phyloP scores from a whole-genome alignment of 2,113 vertebrate genomes.

The Hydropotes inermis region DNA sequence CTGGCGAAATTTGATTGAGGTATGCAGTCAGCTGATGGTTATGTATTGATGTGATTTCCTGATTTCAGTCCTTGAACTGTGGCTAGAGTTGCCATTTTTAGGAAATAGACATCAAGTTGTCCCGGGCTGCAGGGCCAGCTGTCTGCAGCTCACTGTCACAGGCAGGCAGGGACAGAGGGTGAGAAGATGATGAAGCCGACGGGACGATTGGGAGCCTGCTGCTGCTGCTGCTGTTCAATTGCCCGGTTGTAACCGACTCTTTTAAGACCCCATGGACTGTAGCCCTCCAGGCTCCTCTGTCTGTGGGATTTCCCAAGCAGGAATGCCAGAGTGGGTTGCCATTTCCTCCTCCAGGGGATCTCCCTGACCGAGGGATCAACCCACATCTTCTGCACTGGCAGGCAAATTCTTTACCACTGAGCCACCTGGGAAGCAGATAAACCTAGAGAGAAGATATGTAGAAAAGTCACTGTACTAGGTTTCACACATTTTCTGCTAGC shows the following conservation, averaged over 20 bases:
- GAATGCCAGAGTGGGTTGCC: background rate
- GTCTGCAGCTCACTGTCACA: background rate
- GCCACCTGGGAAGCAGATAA: background rate
- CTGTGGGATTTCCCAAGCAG: background rate
- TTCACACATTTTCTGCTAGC: background rate
- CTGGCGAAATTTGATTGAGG: background rate
- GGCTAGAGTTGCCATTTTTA: background rate
- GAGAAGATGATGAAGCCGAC: rapidly evolving
- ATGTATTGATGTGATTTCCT: background rate
- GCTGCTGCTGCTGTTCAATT: background rate
- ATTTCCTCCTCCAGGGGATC: background rate
- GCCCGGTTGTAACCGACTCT: background rate
- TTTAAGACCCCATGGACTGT: background rate
- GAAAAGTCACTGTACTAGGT: background rate
- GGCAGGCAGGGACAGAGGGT: no score
- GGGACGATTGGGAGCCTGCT: background rate
- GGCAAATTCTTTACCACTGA: background rate
- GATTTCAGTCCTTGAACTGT: background rate
- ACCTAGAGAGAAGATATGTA: background rate
- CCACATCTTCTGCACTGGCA: background rate
- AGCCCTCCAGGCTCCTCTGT: background rate
- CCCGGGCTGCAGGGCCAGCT: background rate
- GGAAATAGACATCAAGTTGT: background rate
- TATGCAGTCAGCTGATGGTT: background rate
- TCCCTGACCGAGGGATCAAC: background rate